Evolutionary conservation across 2,797 vertebrate species (phyloP).

Genomic region (Danio aesculapii): DNA sequence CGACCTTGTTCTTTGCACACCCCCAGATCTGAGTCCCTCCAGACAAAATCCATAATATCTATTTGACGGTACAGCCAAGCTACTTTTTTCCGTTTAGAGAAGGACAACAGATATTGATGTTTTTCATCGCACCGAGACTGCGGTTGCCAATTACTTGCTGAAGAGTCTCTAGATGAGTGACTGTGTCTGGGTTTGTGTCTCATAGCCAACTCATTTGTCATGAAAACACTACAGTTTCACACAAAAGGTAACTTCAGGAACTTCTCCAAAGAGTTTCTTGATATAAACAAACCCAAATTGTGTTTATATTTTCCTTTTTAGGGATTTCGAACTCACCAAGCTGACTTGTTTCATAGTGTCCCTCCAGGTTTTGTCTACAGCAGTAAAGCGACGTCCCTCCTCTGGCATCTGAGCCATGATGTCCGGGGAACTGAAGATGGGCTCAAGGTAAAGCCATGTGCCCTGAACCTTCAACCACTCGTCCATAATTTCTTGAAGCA

Average conservation of each 20-base stretch:
- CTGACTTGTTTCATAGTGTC: conserved; percentile 83
- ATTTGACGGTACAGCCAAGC: conserved; percentile 77
- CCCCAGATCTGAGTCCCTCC: conserved; percentile 69
- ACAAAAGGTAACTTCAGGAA: conserved; percentile 17
- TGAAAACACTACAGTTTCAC: conserved; percentile 19
- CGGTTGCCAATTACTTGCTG: conserved; percentile 78
- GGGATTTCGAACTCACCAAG: conserved; percentile 71
- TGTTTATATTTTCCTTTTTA: conserved; percentile 8
- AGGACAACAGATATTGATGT: conserved; percentile 77
- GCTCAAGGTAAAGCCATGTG: conserved; percentile 90
- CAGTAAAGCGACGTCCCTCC: conserved; percentile 82
- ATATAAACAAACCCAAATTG: conserved; percentile 13
- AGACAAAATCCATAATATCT: conserved; percentile 84
- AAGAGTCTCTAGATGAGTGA: conserved; percentile 61
- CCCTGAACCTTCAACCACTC: conserved; percentile 91
- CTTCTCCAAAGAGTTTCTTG: conserved; percentile 29
- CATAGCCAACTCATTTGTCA: conserved; percentile 37
- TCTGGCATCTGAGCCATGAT: conserved; percentile 92
- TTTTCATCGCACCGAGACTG: conserved; percentile 77
- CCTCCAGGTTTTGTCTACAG: conserved; percentile 88
- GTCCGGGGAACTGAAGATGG: conserved; percentile 91
- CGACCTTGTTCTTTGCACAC: conserved; percentile 76
- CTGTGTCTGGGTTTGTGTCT: conserved; percentile 17
- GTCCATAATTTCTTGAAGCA: conserved; percentile 89
- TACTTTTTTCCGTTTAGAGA: conserved; percentile 62